Conservation (phyloP, 2,113 vertebrate species). For the Pseudorectes ferrugineus region DNA sequence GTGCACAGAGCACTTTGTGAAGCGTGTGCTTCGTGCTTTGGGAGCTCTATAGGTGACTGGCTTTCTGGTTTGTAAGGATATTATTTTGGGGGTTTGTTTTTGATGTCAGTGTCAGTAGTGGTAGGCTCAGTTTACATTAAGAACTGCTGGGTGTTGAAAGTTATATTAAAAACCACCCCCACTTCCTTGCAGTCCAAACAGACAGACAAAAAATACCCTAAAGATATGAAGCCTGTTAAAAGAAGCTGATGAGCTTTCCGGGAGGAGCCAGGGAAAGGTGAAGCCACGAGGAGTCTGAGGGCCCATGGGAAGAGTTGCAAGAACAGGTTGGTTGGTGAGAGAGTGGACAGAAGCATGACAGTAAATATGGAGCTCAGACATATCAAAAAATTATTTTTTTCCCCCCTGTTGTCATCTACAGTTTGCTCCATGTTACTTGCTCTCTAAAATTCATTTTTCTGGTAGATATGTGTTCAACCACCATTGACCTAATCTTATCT, state of each 20-base stretch:
- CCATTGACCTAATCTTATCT: background rate
- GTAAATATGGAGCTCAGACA: background rate
- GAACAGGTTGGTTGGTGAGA: conserved; percentile 25
- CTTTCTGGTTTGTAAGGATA: background rate
- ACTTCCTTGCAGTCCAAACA: conserved; percentile 57
- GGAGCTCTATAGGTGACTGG: background rate
- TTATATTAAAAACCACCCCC: background rate
- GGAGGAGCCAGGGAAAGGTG: conserved; percentile 46
- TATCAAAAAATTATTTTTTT: background rate
- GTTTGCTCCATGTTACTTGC: background rate
- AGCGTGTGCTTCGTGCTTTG: background rate
- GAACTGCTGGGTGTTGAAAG: background rate
- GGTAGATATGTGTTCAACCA: background rate
- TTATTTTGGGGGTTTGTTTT: background rate
- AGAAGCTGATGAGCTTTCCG: conserved; percentile 43
- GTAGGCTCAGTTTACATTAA: background rate
- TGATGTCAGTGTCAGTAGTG: background rate
- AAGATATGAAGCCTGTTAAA: conserved; percentile 46
- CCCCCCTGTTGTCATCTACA: background rate
- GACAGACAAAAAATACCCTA: background rate
- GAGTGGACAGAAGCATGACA: background rate
- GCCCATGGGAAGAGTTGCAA: conserved; percentile 48
- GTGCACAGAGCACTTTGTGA: background rate
- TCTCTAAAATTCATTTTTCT: background rate
- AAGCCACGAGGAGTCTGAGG: conserved; percentile 22